Evolutionary conservation across 2,797 vertebrate genomes (phyloP).

Genomic region (Lerista edwardsae): DNA sequence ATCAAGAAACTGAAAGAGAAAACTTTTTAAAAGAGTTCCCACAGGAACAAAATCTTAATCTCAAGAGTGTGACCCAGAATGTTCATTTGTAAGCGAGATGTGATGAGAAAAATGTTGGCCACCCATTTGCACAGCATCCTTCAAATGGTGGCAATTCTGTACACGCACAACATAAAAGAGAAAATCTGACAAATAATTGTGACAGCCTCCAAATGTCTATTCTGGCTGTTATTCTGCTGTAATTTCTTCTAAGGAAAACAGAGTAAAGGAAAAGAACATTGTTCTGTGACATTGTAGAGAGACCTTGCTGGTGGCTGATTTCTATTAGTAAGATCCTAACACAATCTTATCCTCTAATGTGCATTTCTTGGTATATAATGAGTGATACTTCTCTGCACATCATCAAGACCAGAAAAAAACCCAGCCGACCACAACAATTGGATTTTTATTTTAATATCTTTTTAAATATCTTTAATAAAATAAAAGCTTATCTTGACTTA

Average conservation of each 20-base stretch:
- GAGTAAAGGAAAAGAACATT: background rate
- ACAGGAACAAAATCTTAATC: background rate
- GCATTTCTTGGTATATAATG: conserved; percentile 4
- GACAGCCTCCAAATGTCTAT: background rate
- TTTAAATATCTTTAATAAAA: no score
- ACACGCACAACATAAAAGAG: conserved; percentile 22
- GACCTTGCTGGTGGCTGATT: conserved; percentile 24
- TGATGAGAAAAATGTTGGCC: background rate
- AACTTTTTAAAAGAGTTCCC: background rate
- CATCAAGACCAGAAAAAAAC: background rate
- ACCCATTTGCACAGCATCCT: background rate
- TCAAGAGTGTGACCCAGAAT: background rate
- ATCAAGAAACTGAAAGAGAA: background rate
- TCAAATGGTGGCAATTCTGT: conserved; percentile 12
- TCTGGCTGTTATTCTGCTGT: conserved; percentile 28
- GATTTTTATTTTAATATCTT: conserved; percentile 4
- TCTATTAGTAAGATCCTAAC: conserved; percentile 21
- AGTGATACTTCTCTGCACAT: conserved; percentile 5
- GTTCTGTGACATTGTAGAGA: conserved; percentile 27
- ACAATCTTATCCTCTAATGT: conserved; percentile 5
- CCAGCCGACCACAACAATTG: background rate
- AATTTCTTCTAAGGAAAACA: conserved; percentile 9
- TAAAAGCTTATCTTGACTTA: no score
- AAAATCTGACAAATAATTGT: background rate
- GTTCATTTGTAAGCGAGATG: background rate